Conservation (phyloP, 1,140 invertebrate genomes). For the Drosophila sechellia region DNA sequence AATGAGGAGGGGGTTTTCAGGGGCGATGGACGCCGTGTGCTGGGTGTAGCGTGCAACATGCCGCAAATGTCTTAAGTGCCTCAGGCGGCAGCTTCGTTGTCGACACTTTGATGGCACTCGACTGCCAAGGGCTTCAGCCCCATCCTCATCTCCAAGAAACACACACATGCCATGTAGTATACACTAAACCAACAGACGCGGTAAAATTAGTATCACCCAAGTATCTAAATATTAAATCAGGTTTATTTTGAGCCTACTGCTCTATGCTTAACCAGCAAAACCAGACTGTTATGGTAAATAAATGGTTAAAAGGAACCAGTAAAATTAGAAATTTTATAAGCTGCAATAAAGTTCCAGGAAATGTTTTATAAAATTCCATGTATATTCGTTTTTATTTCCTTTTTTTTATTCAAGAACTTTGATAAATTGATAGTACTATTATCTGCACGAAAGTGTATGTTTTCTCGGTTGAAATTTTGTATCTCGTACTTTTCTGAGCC, state of each 20-base stretch:
- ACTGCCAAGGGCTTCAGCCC: conserved; percentile 54
- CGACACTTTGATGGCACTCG: conserved; percentile 76
- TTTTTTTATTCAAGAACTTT: neutral
- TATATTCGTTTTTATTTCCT: too few relatives aligned
- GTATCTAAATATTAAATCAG: neutral
- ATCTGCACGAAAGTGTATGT: neutral
- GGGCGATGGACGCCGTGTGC: conserved; percentile 3
- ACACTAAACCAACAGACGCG: neutral
- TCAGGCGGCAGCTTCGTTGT: conserved; percentile 56
- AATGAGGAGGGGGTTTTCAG: conserved; percentile 27
- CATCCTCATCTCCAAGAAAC: too few relatives aligned
- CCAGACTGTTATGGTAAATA: too few relatives aligned
- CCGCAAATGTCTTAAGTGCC: conserved; percentile 79
- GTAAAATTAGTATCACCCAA: conserved; percentile 2
- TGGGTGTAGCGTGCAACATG: conserved; percentile 63
- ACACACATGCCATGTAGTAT: conserved; percentile 1
- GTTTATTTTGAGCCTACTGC: too few relatives aligned
- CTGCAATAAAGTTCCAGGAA: too few relatives aligned
- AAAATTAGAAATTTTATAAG: too few relatives aligned
- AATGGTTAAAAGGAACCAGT: too few relatives aligned
- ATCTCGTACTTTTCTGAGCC: conserved; percentile 49
- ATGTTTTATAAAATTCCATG: too few relatives aligned
- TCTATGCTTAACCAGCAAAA: too few relatives aligned
- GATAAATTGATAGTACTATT: too few relatives aligned
- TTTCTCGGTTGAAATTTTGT: conserved; percentile 31